Evolutionary conservation across 1,140 invertebrate genomes (phyloP).

Genomic region (Bombus ignitus): DNA sequence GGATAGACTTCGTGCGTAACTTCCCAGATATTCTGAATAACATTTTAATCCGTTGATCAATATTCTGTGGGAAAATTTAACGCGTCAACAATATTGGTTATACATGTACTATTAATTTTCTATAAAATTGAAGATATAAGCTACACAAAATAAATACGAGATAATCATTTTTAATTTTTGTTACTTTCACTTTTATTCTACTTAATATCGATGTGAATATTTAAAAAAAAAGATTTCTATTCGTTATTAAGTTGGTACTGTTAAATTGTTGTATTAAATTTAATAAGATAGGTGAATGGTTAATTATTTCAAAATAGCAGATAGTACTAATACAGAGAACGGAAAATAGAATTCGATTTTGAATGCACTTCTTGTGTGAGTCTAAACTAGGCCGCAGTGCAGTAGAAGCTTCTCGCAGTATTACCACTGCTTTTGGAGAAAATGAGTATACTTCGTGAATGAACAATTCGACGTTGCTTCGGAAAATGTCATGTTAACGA

Average conservation of each 20-base stretch:
- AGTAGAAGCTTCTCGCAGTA: background rate
- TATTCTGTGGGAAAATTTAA: background rate
- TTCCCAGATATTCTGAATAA: background rate
- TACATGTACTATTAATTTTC: background rate
- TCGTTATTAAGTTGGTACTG: no score
- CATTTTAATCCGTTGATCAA: constrained; percentile 1
- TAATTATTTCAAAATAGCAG: background rate
- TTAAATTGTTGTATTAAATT: background rate
- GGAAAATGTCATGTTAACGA: background rate
- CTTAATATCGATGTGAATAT: no score
- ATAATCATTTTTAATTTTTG: background rate
- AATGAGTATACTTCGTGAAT: background rate
- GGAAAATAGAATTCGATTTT: background rate
- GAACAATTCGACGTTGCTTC: background rate
- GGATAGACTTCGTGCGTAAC: background rate
- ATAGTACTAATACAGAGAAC: background rate
- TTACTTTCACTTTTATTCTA: no score
- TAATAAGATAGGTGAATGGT: background rate
- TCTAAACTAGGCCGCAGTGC: background rate
- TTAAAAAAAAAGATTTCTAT: no score
- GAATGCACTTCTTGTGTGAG: background rate
- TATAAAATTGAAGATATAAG: background rate
- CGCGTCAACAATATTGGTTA: background rate
- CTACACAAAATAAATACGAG: background rate
- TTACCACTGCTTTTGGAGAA: background rate